Base-by-base conservation (phyloP, 2,888 invertebrate species). In the Leptinotarsa peninsularis region DNA sequence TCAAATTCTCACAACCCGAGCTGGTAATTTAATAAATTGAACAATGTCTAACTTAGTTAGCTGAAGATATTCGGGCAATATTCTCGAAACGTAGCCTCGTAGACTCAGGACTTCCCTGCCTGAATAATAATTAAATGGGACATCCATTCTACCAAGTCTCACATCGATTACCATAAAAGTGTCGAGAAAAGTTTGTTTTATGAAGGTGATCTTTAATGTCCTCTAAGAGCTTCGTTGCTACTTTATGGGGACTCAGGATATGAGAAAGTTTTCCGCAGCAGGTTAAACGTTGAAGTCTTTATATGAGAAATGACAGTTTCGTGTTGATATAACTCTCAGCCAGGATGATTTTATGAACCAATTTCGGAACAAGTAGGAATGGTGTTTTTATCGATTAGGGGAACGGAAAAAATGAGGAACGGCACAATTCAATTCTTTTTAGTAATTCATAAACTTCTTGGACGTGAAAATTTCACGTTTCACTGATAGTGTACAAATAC, bases 111-210 rank as follows among this genome's bases (percentile, higher is more conserved):
- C 43, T 56, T 66, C 67, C 49, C 49, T 67, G 49, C 54, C 43
- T 72, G 72, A 72, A 72, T 72, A 72, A 56, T 72, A 72, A 72
- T 72, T 72, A 67, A 72, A 72, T 72, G 52, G 72, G 49, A 67
- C 72, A 67, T 17, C 66, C 21, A 54, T 66, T 66, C 66, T 63
- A 23, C 27, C 43, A 21, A 63, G 60, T 17, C 18, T 74, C 52
- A 33, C 56, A 74, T 74, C 70, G 70, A 74, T 74, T 66, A 54
- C 69, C 60, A 50, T 73, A 73, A 73, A 73, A 73, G 33, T 60
- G 68, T 68, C 67, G 56, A 14, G 49, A 21, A 52, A 18, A 58
- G 50, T 69, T 73, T 68, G 52, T 68, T 68, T 73, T 60, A 68
- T 73, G 60, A 27, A 56, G 73, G 56, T 60, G 58, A 67, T 67